Percentiles rank a stretch among this genome's conserved stretches.
These are phyloP conservation scores for Brachyopa scutellaris DNA, from an alignment of 2,888 invertebrate species.

Conservation along the genomic window DNA sequence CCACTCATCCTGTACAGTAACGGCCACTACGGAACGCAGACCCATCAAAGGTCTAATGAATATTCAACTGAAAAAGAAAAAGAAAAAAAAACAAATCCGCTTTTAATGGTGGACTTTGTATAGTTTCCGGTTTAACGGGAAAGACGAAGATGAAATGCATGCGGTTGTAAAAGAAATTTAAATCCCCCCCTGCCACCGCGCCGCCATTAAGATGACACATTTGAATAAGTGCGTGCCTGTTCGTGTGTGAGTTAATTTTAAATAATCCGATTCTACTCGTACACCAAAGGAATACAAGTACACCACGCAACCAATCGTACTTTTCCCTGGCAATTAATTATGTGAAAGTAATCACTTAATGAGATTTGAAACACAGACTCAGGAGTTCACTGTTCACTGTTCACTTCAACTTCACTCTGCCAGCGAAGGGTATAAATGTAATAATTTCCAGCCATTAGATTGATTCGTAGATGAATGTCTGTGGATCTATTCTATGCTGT, in stretches of 20 bases:
- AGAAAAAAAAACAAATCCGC: too few relatives aligned
- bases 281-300: slow-evolving; percentile 13
- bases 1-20: not conserved
- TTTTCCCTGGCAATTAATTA: slow-evolving; percentile 64
- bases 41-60: slow-evolving; percentile 39
- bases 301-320: slow-evolving; percentile 19
- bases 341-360: slow-evolving; percentile 71
- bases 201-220: slow-evolving; percentile 45
- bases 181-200: not conserved
- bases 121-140: slow-evolving; percentile 52
- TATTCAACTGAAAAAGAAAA: slow-evolving; percentile 57
- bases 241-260: slow-evolving; percentile 38
- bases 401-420: slow-evolving; percentile 1
- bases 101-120: slow-evolving; percentile 27
- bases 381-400: not conserved
- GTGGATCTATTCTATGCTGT: slow-evolving; percentile 41
- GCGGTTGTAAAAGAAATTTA: slow-evolving; percentile 13
- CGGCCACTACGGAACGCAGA: not conserved
- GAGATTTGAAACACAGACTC: slow-evolving; percentile 47
- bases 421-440: slow-evolving; percentile 62
- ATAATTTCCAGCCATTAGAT: slow-evolving; percentile 66
- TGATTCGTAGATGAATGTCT: slow-evolving; percentile 57
- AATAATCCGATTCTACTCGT: slow-evolving; percentile 49
- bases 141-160: slow-evolving; percentile 12
- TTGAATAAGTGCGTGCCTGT: slow-evolving; percentile 41